Evolutionary conservation across 2,888 invertebrate species (phyloP), one percentile per base, ranked within the genome.

Genomic region (Muscina levida): DNA sequence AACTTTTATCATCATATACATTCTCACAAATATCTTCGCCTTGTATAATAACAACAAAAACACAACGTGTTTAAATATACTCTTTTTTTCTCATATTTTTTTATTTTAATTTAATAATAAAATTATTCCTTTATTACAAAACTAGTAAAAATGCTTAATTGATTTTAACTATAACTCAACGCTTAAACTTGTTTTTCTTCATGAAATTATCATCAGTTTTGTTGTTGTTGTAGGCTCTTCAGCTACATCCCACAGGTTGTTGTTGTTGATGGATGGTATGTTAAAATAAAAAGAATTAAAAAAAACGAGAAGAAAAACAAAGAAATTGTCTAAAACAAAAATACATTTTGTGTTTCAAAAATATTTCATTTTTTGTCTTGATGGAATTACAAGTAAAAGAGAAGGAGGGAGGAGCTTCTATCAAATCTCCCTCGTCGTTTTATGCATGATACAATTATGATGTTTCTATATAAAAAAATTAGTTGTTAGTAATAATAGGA

Each of bases 121-220:
- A 88, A 84, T 84, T 77, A 84, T 83, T 84, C 82, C 79, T 82
- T 84, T 84, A 85, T 87, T 88, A 87, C 86, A 88, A 88, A 88
- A 88, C 88, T 88, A 88, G 85, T 86, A 85, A 87, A 88, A 85
- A 84, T 84, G 82, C 82, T 79, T 82, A 82, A 72, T 79, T 82
- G 77, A 77, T 83, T 76, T 82, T 22, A 81, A 77, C 77, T 81
- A 81, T 72, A 82, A 76, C 72, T 82, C 76, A 82, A 76, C 78
- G 83, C 84, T 83, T 85, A 72, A 86, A 81, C 62, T 56, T 65
- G 66, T 82, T 82, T 81, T 79, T 84, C 75, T 84, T 79, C 76
- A 77, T 79, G 84, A 84, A 84, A 22, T 26, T 72, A 44, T 76
- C 24, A 31, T 31, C n/a, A n/a, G n/a, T n/a, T n/a, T n/a, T n/a